Percentiles rank a stretch among this genome's conserved stretches.
These are phyloP conservation scores for Drosophila mojavensis DNA, from an alignment of 1,140 invertebrate genomes.

Conservation along the genomic window DNA sequence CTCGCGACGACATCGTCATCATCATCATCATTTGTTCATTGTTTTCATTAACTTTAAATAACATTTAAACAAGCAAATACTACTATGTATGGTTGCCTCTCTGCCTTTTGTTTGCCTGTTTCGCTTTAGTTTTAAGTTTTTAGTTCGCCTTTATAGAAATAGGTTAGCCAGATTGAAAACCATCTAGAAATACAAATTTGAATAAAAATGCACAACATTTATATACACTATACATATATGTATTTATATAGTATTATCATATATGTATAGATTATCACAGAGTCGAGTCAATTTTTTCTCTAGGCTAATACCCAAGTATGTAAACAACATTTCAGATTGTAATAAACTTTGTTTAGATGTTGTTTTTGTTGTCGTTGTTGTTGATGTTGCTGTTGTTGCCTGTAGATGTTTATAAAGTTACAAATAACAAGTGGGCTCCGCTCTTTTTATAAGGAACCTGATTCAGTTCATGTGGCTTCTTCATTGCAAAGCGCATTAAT, in stretches of 20 bases:
- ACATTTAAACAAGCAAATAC: conserved; percentile 50
- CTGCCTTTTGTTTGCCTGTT: conserved; percentile 56
- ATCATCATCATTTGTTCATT: conserved; percentile 29
- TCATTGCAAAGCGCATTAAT: conserved; percentile 16
- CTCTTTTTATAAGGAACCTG: conserved; percentile 2
- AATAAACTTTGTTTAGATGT: conserved; percentile 12
- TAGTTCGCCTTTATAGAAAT: conserved; percentile 18
- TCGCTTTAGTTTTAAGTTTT: conserved; percentile 62
- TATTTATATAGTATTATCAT: too few species aligned
- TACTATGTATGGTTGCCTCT: conserved; percentile 42
- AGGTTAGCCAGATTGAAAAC: conserved; percentile 19
- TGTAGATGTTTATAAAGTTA: background rate
- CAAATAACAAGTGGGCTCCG: background rate
- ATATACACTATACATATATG: background rate
- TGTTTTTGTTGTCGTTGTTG: background rate
- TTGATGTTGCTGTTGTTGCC: background rate
- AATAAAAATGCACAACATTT: conserved; percentile 32
- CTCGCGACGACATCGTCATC: conserved; percentile 24
- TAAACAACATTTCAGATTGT: conserved; percentile 31
- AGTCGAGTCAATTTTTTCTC: conserved; percentile 19
- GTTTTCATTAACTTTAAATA: conserved; percentile 56
- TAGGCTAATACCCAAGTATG: conserved; percentile 19
- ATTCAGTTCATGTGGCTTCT: background rate
- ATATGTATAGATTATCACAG: background rate
- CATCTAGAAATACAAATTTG: conserved; percentile 22